Evolutionary conservation across 2,797 vertebrate genomes (phyloP), one percentile per base, ranked within the genome.

Genomic region (Phoebastria nigripes): DNA sequence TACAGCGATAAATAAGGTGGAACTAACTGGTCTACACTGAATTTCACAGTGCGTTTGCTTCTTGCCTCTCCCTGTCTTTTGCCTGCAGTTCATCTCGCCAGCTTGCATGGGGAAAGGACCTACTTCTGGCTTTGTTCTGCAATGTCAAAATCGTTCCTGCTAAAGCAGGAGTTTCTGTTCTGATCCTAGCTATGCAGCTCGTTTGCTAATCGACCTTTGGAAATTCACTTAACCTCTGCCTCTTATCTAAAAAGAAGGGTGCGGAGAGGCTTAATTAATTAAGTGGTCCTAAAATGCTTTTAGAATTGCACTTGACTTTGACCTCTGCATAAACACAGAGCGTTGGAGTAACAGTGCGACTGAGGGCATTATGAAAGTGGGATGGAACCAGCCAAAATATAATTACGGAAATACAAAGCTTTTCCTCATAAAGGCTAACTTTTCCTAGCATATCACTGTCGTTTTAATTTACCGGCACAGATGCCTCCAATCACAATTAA

Each of bases 181-280:
- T n/a, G 39, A 78, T 54, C 54, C 31, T 35, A 58, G 63, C 55
- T 61, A 8, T 56, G 78, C 62, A 70, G 51, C 82, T 86, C 2
- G 1, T 65, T 67, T 88, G 55, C 63, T 94, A 63, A 92, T 65
- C 3, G 24, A 83, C 90, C 87, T 92, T 67, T 62, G 70, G 84
- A 85, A 96, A 86, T 80, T 78, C 92, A 96, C 82, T 94, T 94
- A 91, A 81, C 81, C 74, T 93, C 65, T 62, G 35, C 54, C 56
- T 87, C 74, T 89, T 63, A 39, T 42, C 71, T 85, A 84, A 80
- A 94, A 92, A 74, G 66, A 74, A 20, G 33, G 20, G 42, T 83
- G 61, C 79, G 33, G 71, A 93, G 89, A 72, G 39, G 78, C 49
- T 85, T 90, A 81, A 92, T 90, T 94, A 86, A 91, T 94, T 88